phyloP scores from a whole-genome alignment of 2,888 invertebrate genomes.

The Agrypnus murinus region DNA sequence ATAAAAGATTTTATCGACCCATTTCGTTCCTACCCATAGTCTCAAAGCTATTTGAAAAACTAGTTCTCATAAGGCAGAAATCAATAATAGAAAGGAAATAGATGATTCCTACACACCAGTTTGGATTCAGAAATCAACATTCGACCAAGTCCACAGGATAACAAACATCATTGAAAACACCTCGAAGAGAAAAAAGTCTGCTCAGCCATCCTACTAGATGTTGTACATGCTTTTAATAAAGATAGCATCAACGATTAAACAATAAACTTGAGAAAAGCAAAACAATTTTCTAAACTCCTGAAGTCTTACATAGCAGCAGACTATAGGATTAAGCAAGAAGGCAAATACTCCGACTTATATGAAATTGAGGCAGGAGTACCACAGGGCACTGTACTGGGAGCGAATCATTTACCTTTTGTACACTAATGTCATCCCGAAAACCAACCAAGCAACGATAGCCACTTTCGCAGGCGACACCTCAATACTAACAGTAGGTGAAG shows the following conservation, averaged over 20 bases:
- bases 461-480: constrained; percentile 8
- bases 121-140: constrained; percentile 12
- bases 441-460: not conserved
- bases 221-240: not conserved
- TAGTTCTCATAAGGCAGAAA: not conserved
- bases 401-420: constrained; percentile 42
- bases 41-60: constrained; percentile 45
- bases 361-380: constrained; percentile 33
- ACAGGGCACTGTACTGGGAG: constrained; percentile 48
- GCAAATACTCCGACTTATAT: constrained; percentile 13
- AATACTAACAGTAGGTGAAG: constrained; percentile 3
- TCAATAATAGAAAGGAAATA: constrained; percentile 5
- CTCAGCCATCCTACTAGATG: not conserved
- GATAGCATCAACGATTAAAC: too few relatives aligned
- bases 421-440: constrained; percentile 42
- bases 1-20: constrained; percentile 54
- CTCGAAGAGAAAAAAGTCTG: not conserved
- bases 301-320: constrained; percentile 2
- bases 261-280: too few relatives aligned
- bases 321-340: constrained; percentile 3
- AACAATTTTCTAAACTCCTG: constrained; percentile 10
- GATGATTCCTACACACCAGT: constrained; percentile 12
- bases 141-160: not conserved
- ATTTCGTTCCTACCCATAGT: too few relatives aligned
- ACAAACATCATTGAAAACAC: constrained; percentile 1